Evolutionary conservation across 2,113 vertebrate genomes (phyloP), one percentile per base, ranked within the genome.

Genomic region (Menidia beryllina): DNA sequence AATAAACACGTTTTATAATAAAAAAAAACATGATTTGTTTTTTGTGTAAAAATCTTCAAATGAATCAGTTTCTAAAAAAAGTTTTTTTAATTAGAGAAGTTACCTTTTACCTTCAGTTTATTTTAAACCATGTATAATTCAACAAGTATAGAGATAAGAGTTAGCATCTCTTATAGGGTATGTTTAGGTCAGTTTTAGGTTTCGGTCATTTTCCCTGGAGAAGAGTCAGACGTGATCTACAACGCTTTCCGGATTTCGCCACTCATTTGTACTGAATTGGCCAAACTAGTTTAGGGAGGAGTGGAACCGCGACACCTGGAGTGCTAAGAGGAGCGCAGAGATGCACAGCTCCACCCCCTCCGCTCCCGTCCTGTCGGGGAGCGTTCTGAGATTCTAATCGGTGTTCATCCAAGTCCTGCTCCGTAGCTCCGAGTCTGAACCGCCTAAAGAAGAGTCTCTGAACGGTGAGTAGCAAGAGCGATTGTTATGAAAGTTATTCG

Each of bases 1-100:
- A 92, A 89, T 93, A 92, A 90, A 92, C 72, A 49, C 48, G n/a
- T 26, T 87, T 85, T 92, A 88, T 34, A 34, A 34, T 82, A 81
- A 80, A 85, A 39, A 8, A 85, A 82, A 45, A 2, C 4, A 24
- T 6, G 63, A 19, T 3, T 50, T 55, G 3, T 57, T 25, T 73
- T 27, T 39, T 14, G 12, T 36, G 30, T 6, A 27, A 48, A 30
- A 47, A 19, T 23, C 49, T 3, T 23, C 12, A 50, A 21, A 49
- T 24, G 21, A 23, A 24, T 24, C 7, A n/a, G 7, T 15, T 52
- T 23, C n/a, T n/a, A 52, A 14, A 23, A 14, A 4, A 34, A 8
- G 23, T 0, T 0, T 21, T n/a, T n/a, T n/a, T n/a, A n/a, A n/a
- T n/a, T n/a, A n/a, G n/a, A n/a, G n/a, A n/a, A n/a, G n/a, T n/a